phyloP scores from a whole-genome alignment of 2,797 vertebrate species.

The Alfaro cultratus region DNA sequence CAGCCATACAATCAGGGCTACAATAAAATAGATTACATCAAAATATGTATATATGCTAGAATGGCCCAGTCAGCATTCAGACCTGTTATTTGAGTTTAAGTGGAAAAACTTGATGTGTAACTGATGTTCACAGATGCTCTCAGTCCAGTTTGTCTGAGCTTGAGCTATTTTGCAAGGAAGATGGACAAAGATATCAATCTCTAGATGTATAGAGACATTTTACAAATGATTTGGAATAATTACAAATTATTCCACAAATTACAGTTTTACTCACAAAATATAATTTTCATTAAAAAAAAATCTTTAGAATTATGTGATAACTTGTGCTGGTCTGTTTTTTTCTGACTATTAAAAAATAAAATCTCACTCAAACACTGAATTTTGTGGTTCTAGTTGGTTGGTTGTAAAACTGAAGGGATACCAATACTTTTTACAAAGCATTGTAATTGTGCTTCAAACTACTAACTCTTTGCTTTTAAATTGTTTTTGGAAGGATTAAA shows the following conservation, averaged over 20 bases:
- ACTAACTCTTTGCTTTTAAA: neutral
- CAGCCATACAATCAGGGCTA: neutral
- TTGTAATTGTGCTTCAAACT: neutral
- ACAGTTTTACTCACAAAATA: neutral
- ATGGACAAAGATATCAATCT: neutral
- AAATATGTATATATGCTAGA: neutral
- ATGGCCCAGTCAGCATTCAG: neutral
- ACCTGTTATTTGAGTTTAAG: neutral
- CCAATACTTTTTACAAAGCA: neutral
- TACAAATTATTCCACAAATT: neutral
- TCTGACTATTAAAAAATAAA: neutral
- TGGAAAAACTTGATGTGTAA: neutral
- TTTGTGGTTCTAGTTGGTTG: neutral
- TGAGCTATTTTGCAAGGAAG: no score
- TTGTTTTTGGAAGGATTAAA: neutral
- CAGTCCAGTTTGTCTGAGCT: no score
- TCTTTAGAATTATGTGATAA: neutral
- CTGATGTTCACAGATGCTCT: neutral
- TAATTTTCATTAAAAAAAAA: neutral
- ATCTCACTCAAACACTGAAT: neutral
- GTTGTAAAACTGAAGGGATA: neutral
- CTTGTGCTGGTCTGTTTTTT: neutral
- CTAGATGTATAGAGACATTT: neutral
- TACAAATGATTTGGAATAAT: neutral
- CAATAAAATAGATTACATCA: neutral